These are phyloP conservation scores for Cataglyphis livida DNA, from an alignment of 2,888 invertebrate species.

Conservation along the genomic window DNA sequence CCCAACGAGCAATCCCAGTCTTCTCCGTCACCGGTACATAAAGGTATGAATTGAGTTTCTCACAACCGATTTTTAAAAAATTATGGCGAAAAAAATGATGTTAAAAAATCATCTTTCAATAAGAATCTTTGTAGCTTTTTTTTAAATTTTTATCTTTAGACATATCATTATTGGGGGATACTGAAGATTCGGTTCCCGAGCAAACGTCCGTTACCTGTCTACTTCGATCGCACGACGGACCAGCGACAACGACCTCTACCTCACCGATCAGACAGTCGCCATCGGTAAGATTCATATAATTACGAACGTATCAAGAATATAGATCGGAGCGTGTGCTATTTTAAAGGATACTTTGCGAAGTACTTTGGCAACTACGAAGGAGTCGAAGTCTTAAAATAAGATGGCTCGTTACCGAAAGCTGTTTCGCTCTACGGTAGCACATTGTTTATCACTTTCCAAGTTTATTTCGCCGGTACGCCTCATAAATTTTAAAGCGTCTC, in stretches of 20 bases:
- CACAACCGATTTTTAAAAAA: not conserved
- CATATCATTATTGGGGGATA: slow-evolving; percentile 82
- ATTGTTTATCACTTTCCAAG: slow-evolving; percentile 39
- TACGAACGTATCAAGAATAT: not conserved
- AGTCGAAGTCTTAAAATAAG: slow-evolving; percentile 45
- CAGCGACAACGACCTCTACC: slow-evolving; percentile 80
- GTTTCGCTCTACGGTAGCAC: not conserved
- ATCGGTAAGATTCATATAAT: slow-evolving; percentile 75
- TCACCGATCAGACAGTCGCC: slow-evolving; percentile 83
- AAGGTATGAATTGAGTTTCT: slow-evolving; percentile 74
- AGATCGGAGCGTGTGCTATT: slow-evolving; percentile 9
- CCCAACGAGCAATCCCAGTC: slow-evolving; percentile 83
- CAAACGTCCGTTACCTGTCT: slow-evolving; percentile 80
- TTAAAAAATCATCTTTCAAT: not conserved
- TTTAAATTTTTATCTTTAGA: slow-evolving; percentile 73
- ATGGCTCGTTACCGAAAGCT: slow-evolving; percentile 20
- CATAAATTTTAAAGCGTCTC: slow-evolving; percentile 21
- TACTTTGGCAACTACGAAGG: slow-evolving; percentile 35
- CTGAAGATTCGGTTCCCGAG: slow-evolving; percentile 81
- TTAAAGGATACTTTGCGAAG: slow-evolving; percentile 22
- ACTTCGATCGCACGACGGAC: slow-evolving; percentile 77
- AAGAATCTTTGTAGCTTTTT: not conserved
- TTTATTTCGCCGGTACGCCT: not conserved
- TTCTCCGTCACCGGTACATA: slow-evolving; percentile 82
- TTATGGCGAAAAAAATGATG: not conserved